These are phyloP conservation scores for Parasteatoda lunata DNA, from an alignment of 2,888 invertebrate genomes.

Conservation along the genomic window DNA sequence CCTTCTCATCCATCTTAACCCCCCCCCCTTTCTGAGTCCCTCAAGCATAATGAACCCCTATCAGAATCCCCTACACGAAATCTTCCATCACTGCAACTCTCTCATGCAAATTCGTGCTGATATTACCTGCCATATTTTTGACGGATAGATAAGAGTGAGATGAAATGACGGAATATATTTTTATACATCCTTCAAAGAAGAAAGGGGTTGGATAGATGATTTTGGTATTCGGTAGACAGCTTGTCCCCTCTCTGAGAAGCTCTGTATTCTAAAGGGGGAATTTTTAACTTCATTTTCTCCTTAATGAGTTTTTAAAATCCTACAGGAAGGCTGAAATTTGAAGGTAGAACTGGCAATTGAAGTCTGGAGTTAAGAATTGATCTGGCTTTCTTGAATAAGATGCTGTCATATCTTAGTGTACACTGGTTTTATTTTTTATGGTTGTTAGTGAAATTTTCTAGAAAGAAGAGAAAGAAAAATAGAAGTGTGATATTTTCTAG, in stretches of 20 bases:
- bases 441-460: too few species aligned
- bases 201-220: slow-evolving; percentile 55
- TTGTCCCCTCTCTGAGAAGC: slow-evolving; percentile 24
- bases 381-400: background rate
- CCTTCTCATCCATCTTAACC: slow-evolving; percentile 17
- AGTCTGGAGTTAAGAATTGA: background rate
- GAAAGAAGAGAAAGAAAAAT: too few species aligned
- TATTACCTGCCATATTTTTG: slow-evolving; percentile 54
- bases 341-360: too few species aligned
- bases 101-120: slow-evolving; percentile 61
- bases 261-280: slow-evolving; percentile 36
- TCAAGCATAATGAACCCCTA: slow-evolving; percentile 50
- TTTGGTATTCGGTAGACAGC: slow-evolving; percentile 46
- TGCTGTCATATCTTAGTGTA: background rate
- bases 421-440: too few species aligned
- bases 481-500: too few species aligned
- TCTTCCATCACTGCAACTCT: background rate
- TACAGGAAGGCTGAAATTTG: background rate
- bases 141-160: slow-evolving; percentile 32
- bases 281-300: slow-evolving; percentile 49
- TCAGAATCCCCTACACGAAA: slow-evolving; percentile 9
- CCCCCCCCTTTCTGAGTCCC: slow-evolving; percentile 21
- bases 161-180: slow-evolving; percentile 1
- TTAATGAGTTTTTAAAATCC: slow-evolving; percentile 65
- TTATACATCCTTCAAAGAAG: background rate